phyloP scores from a whole-genome alignment of 1,140 invertebrate species.

The Sinonovacula constricta region DNA sequence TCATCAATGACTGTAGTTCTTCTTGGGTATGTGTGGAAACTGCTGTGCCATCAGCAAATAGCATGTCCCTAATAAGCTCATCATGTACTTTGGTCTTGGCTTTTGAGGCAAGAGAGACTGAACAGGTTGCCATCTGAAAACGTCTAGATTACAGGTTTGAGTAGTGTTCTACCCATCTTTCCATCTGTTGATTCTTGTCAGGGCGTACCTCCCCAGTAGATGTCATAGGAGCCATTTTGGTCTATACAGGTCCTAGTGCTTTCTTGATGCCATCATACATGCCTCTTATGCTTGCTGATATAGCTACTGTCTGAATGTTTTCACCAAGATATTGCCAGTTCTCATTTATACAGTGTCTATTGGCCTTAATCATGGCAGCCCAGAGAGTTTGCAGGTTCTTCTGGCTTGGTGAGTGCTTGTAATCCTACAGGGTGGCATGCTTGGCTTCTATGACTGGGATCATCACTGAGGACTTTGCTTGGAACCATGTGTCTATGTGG shows the following conservation, averaged over 20 bases:
- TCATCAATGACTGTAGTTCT: slow-evolving; percentile 28
- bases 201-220: slow-evolving; percentile 19
- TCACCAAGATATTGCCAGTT: slow-evolving; percentile 17
- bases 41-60: slow-evolving; percentile 56
- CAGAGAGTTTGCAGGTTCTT: slow-evolving; percentile 3
- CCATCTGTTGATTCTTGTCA: slow-evolving; percentile 39
- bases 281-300: slow-evolving; percentile 8
- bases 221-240: slow-evolving; percentile 21
- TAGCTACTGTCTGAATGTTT: not conserved
- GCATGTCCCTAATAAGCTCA: slow-evolving; percentile 57
- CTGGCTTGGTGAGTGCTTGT: not conserved
- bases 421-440: not conserved
- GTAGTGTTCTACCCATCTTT: slow-evolving; percentile 52
- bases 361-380: not conserved
- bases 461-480: not conserved
- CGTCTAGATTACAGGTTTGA: slow-evolving; percentile 29
- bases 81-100: slow-evolving; percentile 49
- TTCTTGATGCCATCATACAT: slow-evolving; percentile 40
- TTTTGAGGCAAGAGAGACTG: slow-evolving; percentile 31
- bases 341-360: slow-evolving; percentile 10
- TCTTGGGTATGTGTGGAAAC: slow-evolving; percentile 31
- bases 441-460: not conserved
- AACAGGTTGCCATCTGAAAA: slow-evolving; percentile 53
- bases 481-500: slow-evolving; percentile 9
- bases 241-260: too few species aligned